Base-by-base conservation (phyloP, 2,888 invertebrate genomes). In the Eupithecia abbreviata region DNA sequence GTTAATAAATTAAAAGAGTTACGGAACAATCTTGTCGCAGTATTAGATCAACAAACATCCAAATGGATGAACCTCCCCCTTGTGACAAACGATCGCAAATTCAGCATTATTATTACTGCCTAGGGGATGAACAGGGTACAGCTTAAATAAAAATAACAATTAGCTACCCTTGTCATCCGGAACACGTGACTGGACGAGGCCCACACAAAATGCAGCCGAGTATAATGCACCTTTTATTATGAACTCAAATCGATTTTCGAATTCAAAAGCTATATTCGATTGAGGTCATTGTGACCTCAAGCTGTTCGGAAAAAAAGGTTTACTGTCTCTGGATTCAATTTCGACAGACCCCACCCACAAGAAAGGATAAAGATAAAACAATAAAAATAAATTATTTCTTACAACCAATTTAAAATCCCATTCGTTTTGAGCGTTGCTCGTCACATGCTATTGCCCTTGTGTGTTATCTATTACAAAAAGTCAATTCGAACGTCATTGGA, bases 121-220 rank as follows among this genome's bases (percentile, higher is more conserved):
- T 82, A 30, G 84, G 85, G 85, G 84, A 78, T 73, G 74, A 69
- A 58, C 77, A 77, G 80, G 76, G 77, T 77, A 75, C 66, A 79
- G 81, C 79, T 84, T 80, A 82, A 84, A 86, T 82, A 83, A 78
- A 74, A 78, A 84, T 84, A 83, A 86, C 85, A 83, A 85, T 86
- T 84, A 84, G 83, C 77, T 74, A 81, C 84, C 85, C 86, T 76
- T 82, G 80, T 83, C 84, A 79, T 79, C 73, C 78, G 70, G 18
- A 67, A 74, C 88, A 87, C 87, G 87, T 87, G 88, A 81, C 84
- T 75, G 80, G 77, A 83, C 81, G 85, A 83, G 81, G 83, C 84
- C 79, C 79, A 79, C 79, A 84, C 84, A 78, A 80, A 76, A 58
- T 45, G 72, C 10, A 74, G 65, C 74, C 71, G 72, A 72, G 51